Percentiles rank a stretch among this genome's conserved stretches.
Conservation (phyloP, 2,113 vertebrate species). For the Oreamnos americanus region DNA sequence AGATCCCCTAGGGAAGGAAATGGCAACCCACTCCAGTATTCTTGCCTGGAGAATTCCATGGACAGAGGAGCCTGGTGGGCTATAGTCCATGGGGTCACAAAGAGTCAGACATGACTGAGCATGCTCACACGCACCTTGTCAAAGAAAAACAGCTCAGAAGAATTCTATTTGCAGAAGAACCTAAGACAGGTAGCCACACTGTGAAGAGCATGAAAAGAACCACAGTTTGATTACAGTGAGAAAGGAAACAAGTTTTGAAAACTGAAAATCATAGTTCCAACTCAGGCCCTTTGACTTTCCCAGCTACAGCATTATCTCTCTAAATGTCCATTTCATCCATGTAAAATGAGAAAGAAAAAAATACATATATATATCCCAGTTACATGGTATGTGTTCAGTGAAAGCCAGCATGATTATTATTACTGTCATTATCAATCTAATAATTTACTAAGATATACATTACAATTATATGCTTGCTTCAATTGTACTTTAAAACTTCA, state of each 20-base stretch:
- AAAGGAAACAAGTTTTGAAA: slow-evolving; percentile 35
- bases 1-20: not conserved
- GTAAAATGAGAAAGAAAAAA: not conserved
- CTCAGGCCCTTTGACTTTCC: not conserved
- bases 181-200: not conserved
- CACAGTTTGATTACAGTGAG: not conserved
- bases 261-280: not conserved
- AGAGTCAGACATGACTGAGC: not conserved
- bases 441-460: not conserved
- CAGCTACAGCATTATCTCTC: not conserved
- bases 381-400: not conserved
- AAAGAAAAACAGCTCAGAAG: slow-evolving; percentile 15
- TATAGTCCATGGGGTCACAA: not conserved
- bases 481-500: slow-evolving; percentile 2
- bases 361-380: not conserved
- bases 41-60: not conserved
- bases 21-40: not conserved
- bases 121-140: not conserved
- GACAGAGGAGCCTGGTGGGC: not conserved
- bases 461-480: not conserved
- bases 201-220: not conserved
- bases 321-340: not conserved
- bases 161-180: not conserved
- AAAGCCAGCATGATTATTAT: not conserved
- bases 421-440: not conserved